A percentile compares a stretch with the other conserved stretches of the same genome.
These are phyloP conservation scores for Idaea dimidiata DNA, from an alignment of 2,888 invertebrate genomes.

Conservation along the genomic window DNA sequence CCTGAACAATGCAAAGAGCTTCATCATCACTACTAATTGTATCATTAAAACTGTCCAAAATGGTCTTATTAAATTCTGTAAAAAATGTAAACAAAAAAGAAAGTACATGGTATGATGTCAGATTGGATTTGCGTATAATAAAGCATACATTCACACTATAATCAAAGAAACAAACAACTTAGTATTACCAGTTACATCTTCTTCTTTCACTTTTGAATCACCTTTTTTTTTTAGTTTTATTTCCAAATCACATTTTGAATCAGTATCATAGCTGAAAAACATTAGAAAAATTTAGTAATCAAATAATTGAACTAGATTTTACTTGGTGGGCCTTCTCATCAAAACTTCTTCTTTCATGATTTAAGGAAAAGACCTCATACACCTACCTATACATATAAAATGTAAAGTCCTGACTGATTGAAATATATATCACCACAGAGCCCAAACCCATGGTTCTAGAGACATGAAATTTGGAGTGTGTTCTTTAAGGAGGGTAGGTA, in stretches of 20 bases:
- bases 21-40: slow-evolving; percentile 31
- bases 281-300: not conserved
- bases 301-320: too few relatives aligned
- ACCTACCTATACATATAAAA: too few relatives aligned
- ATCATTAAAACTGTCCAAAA: slow-evolving; percentile 43
- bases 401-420: too few relatives aligned
- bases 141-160: too few relatives aligned
- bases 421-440: too few relatives aligned
- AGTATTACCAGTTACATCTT: slow-evolving; percentile 22
- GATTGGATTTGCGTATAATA: too few relatives aligned
- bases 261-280: not conserved
- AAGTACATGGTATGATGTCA: not conserved
- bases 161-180: not conserved
- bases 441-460: too few relatives aligned
- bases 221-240: slow-evolving; percentile 4
- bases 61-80: slow-evolving; percentile 39
- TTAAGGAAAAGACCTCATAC: too few relatives aligned
- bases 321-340: too few relatives aligned
- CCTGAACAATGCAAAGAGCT: slow-evolving; percentile 31
- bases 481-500: too few relatives aligned
- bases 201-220: slow-evolving; percentile 21
- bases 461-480: too few relatives aligned
- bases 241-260: slow-evolving; percentile 7
- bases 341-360: too few relatives aligned
- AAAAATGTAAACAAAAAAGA: slow-evolving; percentile 12